These are phyloP conservation scores for Pangasius mekongensis DNA, from an alignment of 2,797 vertebrate genomes.

Conservation along the genomic window DNA sequence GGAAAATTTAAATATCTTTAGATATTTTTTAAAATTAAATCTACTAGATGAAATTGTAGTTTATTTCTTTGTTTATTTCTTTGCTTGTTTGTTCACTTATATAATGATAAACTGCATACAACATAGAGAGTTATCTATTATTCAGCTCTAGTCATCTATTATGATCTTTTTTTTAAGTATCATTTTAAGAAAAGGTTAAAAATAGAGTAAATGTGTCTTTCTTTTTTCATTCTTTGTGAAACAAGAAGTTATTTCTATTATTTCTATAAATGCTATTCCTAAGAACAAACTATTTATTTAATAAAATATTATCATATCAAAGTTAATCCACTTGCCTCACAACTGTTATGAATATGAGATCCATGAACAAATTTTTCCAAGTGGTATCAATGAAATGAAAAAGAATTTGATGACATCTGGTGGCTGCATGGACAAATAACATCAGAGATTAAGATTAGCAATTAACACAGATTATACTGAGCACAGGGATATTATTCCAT, in stretches of 20 bases:
- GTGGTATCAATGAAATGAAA: background rate
- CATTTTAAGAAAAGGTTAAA: background rate
- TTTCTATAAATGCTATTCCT: background rate
- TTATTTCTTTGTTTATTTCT: background rate
- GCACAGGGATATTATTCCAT: background rate
- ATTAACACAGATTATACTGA: background rate
- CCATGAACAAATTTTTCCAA: background rate
- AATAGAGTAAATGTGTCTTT: background rate
- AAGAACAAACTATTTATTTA: background rate
- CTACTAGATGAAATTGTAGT: background rate
- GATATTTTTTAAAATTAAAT: background rate
- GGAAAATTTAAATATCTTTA: background rate
- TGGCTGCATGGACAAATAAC: background rate
- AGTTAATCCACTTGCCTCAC: background rate
- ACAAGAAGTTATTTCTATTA: background rate
- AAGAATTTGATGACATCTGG: background rate
- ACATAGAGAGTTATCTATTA: background rate
- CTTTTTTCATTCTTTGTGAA: background rate
- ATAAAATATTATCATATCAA: background rate
- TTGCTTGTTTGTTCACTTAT: background rate
- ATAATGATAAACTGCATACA: background rate
- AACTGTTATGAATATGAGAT: background rate
- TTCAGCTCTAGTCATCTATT: background rate
- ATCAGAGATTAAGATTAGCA: background rate
- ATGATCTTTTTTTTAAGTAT: background rate